Evolutionary conservation across 2,113 vertebrate genomes (phyloP).

Genomic region (Ictalurus punctatus): DNA sequence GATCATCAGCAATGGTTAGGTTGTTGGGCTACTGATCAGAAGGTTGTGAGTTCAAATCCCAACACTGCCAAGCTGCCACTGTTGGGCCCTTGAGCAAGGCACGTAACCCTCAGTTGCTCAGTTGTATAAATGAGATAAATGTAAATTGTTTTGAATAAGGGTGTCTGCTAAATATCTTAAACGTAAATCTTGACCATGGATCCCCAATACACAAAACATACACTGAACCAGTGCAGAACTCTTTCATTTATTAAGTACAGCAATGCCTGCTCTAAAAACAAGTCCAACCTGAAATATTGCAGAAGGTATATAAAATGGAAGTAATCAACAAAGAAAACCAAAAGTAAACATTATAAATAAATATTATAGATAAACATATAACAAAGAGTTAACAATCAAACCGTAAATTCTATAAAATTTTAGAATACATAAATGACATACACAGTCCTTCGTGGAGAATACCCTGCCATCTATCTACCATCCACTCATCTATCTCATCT

Average conservation of each 20-base stretch:
- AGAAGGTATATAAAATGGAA: not conserved
- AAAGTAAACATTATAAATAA: not conserved
- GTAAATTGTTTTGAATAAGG: no score
- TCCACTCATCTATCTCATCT: not conserved
- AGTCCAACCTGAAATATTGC: not conserved
- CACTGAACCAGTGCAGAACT: not conserved
- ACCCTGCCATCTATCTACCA: not conserved
- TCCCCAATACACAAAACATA: not conserved
- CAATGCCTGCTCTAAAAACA: not conserved
- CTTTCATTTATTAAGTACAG: not conserved
- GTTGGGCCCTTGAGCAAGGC: no score
- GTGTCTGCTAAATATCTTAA: no score
- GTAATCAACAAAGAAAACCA: not conserved
- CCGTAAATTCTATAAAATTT: not conserved
- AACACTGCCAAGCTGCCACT: no score
- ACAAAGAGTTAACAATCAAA: not conserved
- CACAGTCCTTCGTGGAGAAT: not conserved
- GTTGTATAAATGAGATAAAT: no score
- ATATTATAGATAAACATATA: not conserved
- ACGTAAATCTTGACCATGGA: no score
- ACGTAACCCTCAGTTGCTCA: no score
- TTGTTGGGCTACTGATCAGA: no score
- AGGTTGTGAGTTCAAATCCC: no score
- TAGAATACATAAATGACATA: not conserved
- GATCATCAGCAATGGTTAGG: not conserved